These are phyloP conservation scores for Cyaniris semiargus DNA, from an alignment of 2,888 invertebrate species.

Conservation along the genomic window DNA sequence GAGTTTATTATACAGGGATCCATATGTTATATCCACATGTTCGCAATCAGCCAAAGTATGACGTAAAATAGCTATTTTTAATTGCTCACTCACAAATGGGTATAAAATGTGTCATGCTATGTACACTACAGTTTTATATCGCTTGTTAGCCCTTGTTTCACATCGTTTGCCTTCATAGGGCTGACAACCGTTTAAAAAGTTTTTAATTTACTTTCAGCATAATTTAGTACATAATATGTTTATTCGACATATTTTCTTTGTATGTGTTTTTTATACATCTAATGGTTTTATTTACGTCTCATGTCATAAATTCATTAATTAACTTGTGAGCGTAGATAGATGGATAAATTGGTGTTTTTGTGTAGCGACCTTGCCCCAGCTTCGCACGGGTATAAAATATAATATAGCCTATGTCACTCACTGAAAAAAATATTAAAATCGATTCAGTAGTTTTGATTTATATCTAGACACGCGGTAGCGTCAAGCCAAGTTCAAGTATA, in stretches of 20 bases:
- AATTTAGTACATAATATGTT: background rate
- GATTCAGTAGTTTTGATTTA: too few relatives aligned
- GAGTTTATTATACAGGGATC: background rate
- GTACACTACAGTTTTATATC: background rate
- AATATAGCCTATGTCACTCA: too few relatives aligned
- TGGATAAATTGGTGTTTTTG: too few relatives aligned
- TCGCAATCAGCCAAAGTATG: background rate
- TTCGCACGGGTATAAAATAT: too few relatives aligned
- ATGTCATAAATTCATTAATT: too few relatives aligned
- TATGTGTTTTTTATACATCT: too few relatives aligned
- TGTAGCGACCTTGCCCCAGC: too few relatives aligned
- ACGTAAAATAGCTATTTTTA: conserved; percentile 16
- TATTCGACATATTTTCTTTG: background rate
- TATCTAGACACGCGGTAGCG: too few relatives aligned
- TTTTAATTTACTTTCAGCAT: background rate
- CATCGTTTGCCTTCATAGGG: background rate
- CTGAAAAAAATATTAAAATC: too few relatives aligned
- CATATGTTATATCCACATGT: background rate
- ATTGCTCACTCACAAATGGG: conserved; percentile 7
- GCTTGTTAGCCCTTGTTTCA: conserved; percentile 19
- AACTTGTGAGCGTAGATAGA: too few relatives aligned
- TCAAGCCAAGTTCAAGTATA: too few relatives aligned
- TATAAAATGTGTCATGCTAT: conserved; percentile 11
- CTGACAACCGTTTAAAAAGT: background rate
- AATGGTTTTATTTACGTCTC: too few relatives aligned